Base-by-base conservation (phyloP, 2,888 invertebrate genomes). In the Agrotis ipsilon region DNA sequence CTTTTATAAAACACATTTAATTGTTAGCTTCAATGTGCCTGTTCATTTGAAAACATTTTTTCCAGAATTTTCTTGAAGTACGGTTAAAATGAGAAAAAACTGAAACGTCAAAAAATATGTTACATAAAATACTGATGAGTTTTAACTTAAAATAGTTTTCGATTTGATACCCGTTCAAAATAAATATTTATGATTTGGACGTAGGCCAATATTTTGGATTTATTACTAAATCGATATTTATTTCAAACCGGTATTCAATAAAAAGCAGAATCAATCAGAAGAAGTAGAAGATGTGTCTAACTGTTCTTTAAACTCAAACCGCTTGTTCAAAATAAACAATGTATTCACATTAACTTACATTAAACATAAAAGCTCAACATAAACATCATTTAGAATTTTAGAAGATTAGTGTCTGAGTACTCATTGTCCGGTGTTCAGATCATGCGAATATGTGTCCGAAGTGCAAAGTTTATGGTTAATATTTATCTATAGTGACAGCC, bases 171-270 rank as follows among this genome's bases (percentile, higher is more conserved):
- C 57, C 46, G 59, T 82, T 82, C 82, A 82, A 85, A 78, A 86
- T 76, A 82, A 84, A 85, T 85, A 84, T 86, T 85, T 86, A 85
- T 83, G 80, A 75, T 79, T 82, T 89, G 88, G 86, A 73, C 54
- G 55, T 61, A 66, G 62, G 87, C 89, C 89, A 89, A 86, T 77
- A 85, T 86, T 84, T 83, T 82, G 68, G 75, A 84, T 83, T 75
- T 75, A 81, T 80, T 81, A 84, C 14, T 55, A 55, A 39, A 55
- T 81, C 75, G 74, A 80, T 84, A 87, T 87, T 82, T 86, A 80
- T 84, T 86, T 87, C 67, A 83, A 74, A 85, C 74, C 72, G 71
- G 72, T 66, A 61, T 81, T 79, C 68, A 78, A 75, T 76, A 62
- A 80, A 76, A 78, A 74, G 58, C 16, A 21, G 1, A 48, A 14